Conservation (phyloP, 2,113 vertebrate genomes). For the Tor tambroides region DNA sequence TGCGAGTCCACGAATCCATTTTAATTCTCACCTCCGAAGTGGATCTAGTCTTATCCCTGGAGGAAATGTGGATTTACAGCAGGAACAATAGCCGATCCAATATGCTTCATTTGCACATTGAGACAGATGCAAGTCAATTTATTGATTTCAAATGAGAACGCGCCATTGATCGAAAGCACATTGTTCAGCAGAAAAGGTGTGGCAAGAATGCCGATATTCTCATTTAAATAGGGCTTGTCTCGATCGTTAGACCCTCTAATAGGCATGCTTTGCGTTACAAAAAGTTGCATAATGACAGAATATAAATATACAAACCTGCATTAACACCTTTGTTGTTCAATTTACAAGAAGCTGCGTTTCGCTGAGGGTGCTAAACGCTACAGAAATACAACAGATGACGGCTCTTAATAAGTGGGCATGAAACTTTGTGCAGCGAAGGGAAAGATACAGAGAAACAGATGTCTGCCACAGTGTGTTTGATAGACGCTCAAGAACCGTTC, state of each 20-base stretch:
- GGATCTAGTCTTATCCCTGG: constrained; percentile 47
- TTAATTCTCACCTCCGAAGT: constrained; percentile 54
- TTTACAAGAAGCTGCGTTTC: constrained; percentile 58
- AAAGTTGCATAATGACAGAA: constrained; percentile 68
- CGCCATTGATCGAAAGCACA: constrained; percentile 62
- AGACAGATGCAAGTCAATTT: constrained; percentile 56
- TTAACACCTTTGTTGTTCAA: constrained; percentile 68
- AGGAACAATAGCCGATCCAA: constrained; percentile 42
- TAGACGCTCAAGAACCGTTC: not conserved
- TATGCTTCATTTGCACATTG: constrained; percentile 60
- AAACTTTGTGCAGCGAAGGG: not conserved
- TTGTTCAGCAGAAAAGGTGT: constrained; percentile 61
- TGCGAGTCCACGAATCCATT: constrained; percentile 49
- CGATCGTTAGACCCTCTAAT: constrained; percentile 74
- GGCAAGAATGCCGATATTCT: constrained; percentile 69
- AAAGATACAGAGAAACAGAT: constrained; percentile 16
- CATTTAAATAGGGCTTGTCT: constrained; percentile 70
- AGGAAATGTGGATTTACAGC: constrained; percentile 25
- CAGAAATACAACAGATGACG: constrained; percentile 50
- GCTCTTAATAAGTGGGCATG: constrained; percentile 11
- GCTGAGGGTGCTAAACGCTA: constrained; percentile 68
- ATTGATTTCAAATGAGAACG: constrained; percentile 56
- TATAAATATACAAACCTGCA: constrained; percentile 72
- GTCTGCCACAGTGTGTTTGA: not conserved
- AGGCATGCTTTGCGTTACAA: constrained; percentile 68